phyloP scores from a whole-genome alignment of 2,113 vertebrate genomes.

The Sylvia atricapilla region DNA sequence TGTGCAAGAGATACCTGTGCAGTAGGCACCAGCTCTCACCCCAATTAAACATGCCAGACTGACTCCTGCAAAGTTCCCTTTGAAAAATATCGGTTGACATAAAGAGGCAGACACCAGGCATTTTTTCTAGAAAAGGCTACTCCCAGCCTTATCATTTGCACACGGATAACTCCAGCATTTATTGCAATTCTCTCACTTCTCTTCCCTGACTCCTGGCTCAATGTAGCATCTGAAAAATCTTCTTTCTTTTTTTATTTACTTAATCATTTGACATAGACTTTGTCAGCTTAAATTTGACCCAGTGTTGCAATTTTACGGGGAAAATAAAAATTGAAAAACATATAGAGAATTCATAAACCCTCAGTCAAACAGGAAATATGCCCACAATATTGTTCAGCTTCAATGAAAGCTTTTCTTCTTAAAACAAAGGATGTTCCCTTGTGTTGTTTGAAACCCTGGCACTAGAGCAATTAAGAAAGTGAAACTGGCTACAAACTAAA shows the following conservation, averaged over 20 bases:
- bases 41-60: not conserved
- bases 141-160: not conserved
- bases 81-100: not conserved
- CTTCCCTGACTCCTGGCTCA: not conserved
- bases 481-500: constrained; percentile 41
- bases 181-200: not conserved
- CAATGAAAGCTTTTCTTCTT: not conserved
- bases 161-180: not conserved
- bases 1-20: not conserved
- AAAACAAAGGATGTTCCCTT: constrained; percentile 18
- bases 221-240: not conserved
- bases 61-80: not conserved
- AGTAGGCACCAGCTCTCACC: not conserved
- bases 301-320: not conserved
- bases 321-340: not conserved
- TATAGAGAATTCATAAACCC: not conserved
- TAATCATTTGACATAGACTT: not conserved
- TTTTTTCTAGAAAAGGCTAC: not conserved
- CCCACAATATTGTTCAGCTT: not conserved
- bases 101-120: not conserved
- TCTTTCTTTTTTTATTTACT: not conserved
- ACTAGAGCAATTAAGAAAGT: constrained; percentile 32
- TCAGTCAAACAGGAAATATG: not conserved
- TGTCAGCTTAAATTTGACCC: not conserved
- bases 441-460: not conserved